A percentile compares a stretch with the other conserved stretches of the same genome.
Evolutionary conservation across 1,140 invertebrate species (phyloP).

Genomic region (Colletes latitarsis): DNA sequence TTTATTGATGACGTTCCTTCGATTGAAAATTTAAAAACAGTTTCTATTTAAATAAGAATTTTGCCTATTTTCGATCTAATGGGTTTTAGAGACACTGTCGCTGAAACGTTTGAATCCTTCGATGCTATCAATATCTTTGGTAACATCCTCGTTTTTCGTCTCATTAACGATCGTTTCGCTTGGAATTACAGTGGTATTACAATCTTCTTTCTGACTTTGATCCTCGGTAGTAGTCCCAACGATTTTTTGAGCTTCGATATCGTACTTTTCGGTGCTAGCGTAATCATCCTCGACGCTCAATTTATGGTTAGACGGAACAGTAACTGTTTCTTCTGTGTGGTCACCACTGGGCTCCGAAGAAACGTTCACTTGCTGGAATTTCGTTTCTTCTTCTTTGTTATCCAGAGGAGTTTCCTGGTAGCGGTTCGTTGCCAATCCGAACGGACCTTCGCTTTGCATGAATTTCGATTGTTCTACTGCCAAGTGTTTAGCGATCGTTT

Average conservation of each 20-base stretch:
- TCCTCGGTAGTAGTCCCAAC: conserved; percentile 37
- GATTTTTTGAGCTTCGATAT: conserved; percentile 47
- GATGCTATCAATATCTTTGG: conserved; percentile 59
- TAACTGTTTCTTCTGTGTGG: conserved; percentile 8
- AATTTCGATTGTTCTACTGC: conserved; percentile 64
- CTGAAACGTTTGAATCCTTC: conserved; percentile 68
- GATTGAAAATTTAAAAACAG: too few relatives aligned
- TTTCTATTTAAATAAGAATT: too few relatives aligned
- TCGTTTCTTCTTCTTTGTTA: conserved; percentile 6
- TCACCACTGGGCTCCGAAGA: not conserved
- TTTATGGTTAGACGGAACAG: conserved; percentile 46
- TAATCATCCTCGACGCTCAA: conserved; percentile 50
- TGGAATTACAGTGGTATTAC: not conserved
- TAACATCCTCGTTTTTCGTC: not conserved
- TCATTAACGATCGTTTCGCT: not conserved
- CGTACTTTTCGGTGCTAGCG: conserved; percentile 49
- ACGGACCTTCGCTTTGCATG: conserved; percentile 22
- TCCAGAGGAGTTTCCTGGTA: conserved; percentile 63
- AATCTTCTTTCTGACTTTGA: conserved; percentile 18
- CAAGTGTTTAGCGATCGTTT: conserved; percentile 73
- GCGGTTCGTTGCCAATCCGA: conserved; percentile 23
- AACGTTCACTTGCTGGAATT: not conserved
- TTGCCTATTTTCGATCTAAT: not conserved
- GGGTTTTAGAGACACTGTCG: conserved; percentile 54
- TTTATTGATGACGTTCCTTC: too few relatives aligned